Evolutionary conservation across 2,113 vertebrate species (phyloP).

Genomic region (Podarcis raffonei): DNA sequence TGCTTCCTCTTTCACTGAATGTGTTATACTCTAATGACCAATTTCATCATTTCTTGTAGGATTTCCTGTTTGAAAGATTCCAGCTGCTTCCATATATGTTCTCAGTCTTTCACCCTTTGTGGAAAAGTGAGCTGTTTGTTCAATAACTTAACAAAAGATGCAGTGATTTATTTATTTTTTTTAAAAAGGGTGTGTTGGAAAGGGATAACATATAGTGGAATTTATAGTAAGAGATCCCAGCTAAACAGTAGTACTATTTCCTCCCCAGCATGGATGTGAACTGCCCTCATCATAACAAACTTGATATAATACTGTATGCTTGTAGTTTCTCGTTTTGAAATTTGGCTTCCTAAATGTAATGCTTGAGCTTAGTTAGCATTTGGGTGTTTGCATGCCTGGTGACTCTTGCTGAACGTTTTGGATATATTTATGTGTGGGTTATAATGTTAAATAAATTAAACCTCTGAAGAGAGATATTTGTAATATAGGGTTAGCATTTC

Average conservation of each 20-base stretch:
- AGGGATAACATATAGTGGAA: not conserved
- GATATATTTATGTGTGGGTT: not conserved
- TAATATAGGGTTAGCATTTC: no score
- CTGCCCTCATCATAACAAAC: not conserved
- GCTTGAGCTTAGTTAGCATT: not conserved
- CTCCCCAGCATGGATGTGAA: not conserved
- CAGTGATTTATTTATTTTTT: not conserved
- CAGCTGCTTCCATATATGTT: not conserved
- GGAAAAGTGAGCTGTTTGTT: not conserved
- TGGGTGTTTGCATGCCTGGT: not conserved
- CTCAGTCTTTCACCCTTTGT: not conserved
- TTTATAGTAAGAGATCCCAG: not conserved
- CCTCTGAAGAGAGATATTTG: no score
- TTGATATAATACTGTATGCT: not conserved
- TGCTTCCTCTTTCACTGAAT: slow-evolving; percentile 27
- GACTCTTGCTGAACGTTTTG: not conserved
- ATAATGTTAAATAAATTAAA: not conserved
- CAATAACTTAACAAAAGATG: not conserved
- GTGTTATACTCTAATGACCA: not conserved
- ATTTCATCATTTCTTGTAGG: slow-evolving; percentile 5
- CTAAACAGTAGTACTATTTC: not conserved
- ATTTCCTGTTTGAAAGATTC: not conserved
- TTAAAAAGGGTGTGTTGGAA: not conserved
- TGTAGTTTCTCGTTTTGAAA: not conserved
- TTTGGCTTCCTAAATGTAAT: not conserved